Conservation (phyloP, 2,113 vertebrate species). For the Chionodraco myersi region DNA sequence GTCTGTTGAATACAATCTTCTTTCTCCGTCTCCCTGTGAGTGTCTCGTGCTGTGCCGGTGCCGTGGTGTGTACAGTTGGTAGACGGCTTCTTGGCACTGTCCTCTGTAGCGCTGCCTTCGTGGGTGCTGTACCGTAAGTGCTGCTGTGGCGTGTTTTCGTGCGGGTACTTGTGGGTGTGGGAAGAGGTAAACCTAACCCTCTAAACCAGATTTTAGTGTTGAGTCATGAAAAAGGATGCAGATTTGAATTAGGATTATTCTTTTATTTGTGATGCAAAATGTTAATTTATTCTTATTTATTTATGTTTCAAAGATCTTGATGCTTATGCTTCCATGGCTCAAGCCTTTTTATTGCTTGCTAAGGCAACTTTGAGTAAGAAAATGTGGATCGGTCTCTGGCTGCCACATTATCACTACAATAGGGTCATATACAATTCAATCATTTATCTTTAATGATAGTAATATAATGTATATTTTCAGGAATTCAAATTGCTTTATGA, state of each 20-base stretch:
- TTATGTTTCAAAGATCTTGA: too few relatives aligned
- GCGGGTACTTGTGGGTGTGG: conserved; percentile 22
- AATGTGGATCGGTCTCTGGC: too few relatives aligned
- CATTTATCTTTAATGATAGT: neutral
- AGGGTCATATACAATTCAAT: neutral
- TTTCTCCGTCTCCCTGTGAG: conserved; percentile 64
- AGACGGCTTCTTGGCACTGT: conserved; percentile 75
- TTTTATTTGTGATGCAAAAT: too few relatives aligned
- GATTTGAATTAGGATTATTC: neutral
- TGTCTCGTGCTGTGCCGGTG: conserved; percentile 74
- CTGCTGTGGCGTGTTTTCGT: conserved; percentile 67
- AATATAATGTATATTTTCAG: too few relatives aligned
- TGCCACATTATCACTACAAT: neutral
- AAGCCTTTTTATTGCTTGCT: too few relatives aligned
- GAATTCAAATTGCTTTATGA: too few relatives aligned
- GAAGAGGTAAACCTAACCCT: conserved; percentile 3
- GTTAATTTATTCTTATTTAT: too few relatives aligned
- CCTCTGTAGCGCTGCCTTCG: conserved; percentile 63
- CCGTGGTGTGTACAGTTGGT: conserved; percentile 71
- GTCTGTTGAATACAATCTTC: conserved; percentile 78
- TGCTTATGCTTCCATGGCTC: too few relatives aligned
- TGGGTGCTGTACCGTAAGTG: conserved; percentile 73
- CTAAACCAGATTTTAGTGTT: conserved; percentile 22
- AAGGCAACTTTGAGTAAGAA: too few relatives aligned
- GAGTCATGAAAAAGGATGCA: conserved; percentile 5